Evolutionary conservation across 2,888 invertebrate species (phyloP).

Genomic region (Diaprepes abbreviatus): DNA sequence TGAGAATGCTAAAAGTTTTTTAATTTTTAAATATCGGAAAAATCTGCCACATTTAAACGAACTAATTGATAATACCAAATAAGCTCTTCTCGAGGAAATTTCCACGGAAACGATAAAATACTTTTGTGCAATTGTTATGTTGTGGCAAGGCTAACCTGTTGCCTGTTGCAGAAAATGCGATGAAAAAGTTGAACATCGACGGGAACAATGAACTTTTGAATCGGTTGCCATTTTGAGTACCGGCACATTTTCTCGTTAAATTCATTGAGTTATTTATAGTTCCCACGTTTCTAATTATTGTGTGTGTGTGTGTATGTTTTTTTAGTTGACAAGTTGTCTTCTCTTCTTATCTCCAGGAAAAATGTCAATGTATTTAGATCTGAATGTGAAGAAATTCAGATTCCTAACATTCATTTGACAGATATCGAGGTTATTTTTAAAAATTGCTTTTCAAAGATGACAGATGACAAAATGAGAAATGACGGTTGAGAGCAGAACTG

Average conservation of each 20-base stretch:
- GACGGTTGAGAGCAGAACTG: too few relatives aligned
- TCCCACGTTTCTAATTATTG: slow-evolving; percentile 41
- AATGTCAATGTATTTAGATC: background rate
- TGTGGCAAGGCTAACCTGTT: slow-evolving; percentile 44
- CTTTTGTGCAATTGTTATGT: slow-evolving; percentile 38
- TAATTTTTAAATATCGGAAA: background rate
- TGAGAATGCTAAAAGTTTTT: too few relatives aligned
- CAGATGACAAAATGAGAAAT: too few relatives aligned
- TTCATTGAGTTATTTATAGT: slow-evolving; percentile 41
- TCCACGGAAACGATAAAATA: slow-evolving; percentile 44
- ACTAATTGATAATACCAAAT: slow-evolving; percentile 1
- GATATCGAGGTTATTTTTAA: too few relatives aligned
- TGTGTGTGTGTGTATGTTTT: too few relatives aligned
- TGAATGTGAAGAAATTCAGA: background rate
- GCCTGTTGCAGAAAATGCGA: slow-evolving; percentile 46
- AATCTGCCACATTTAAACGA: background rate
- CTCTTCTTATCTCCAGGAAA: slow-evolving; percentile 16
- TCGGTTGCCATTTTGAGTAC: slow-evolving; percentile 48
- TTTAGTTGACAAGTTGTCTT: background rate
- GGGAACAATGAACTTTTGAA: slow-evolving; percentile 48
- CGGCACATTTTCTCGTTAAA: slow-evolving; percentile 47
- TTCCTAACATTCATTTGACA: too few relatives aligned
- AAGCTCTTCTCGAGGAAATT: slow-evolving; percentile 27
- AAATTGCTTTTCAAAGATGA: too few relatives aligned
- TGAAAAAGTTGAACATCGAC: slow-evolving; percentile 48